Percentiles rank a stretch among this genome's conserved stretches.
These are phyloP conservation scores for Drosophila sproati DNA, from an alignment of 1,140 invertebrate genomes.

Conservation along the genomic window DNA sequence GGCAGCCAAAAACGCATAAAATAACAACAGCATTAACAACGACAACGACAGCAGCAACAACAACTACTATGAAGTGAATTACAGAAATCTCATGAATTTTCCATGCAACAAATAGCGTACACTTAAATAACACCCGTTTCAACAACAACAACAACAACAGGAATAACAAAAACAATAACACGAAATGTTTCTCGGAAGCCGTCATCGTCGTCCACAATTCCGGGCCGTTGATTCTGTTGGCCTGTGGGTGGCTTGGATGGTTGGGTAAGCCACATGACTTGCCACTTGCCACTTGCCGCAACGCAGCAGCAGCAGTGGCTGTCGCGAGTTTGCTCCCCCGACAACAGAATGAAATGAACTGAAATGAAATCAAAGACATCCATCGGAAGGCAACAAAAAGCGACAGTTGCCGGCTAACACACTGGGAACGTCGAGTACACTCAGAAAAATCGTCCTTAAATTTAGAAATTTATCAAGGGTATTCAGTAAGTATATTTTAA, in stretches of 20 bases:
- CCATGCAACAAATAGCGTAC: slow-evolving; percentile 44
- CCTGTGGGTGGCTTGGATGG: slow-evolving; percentile 17
- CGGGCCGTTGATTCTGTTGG: slow-evolving; percentile 56
- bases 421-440: slow-evolving; percentile 4
- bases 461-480: too few species aligned
- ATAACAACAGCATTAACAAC: slow-evolving; percentile 10
- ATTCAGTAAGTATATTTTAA: too few species aligned
- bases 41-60: slow-evolving; percentile 27
- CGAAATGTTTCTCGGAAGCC: slow-evolving; percentile 32
- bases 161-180: slow-evolving; percentile 9
- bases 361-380: slow-evolving; percentile 82
- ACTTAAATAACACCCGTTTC: slow-evolving; percentile 27
- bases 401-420: slow-evolving; percentile 23
- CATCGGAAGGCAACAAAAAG: slow-evolving; percentile 51
- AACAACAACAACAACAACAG: slow-evolving; percentile 12
- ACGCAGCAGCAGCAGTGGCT: slow-evolving; percentile 25
- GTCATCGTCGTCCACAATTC: slow-evolving; percentile 60
- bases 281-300: slow-evolving; percentile 35
- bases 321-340: slow-evolving; percentile 50
- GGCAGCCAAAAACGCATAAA: slow-evolving; percentile 24
- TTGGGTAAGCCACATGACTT: slow-evolving; percentile 27
- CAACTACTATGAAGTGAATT: slow-evolving; percentile 56
- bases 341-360: slow-evolving; percentile 79
- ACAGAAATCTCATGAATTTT: slow-evolving; percentile 56
- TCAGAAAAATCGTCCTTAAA: too few species aligned